phyloP scores from a whole-genome alignment of 2,888 invertebrate species.

The Drosophila lutescens region DNA sequence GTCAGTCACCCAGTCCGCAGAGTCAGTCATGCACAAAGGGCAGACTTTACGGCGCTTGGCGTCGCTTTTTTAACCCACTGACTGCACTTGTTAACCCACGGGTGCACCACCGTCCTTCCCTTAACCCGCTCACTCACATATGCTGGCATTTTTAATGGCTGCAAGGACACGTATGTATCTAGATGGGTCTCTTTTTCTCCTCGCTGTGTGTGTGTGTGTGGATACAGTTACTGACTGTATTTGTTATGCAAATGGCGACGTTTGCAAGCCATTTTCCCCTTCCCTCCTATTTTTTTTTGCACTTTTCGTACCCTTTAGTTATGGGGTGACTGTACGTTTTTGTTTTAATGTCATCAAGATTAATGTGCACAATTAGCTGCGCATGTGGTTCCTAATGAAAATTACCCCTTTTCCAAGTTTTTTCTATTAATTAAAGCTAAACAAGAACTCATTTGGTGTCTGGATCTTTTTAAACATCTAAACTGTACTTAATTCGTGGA shows the following conservation, averaged over 20 bases:
- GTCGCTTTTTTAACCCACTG: slow-evolving; percentile 48
- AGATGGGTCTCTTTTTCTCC: slow-evolving; percentile 24
- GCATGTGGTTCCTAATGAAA: not conserved
- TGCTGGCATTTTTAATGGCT: slow-evolving; percentile 74
- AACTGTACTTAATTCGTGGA: not conserved
- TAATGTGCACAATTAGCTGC: slow-evolving; percentile 1
- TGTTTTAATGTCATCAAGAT: slow-evolving; percentile 5
- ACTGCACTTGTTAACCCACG: slow-evolving; percentile 59
- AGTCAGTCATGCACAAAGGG: slow-evolving; percentile 42
- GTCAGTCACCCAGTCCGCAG: slow-evolving; percentile 27
- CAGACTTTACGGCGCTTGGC: slow-evolving; percentile 43
- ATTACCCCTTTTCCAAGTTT: not conserved
- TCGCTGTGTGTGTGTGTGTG: slow-evolving; percentile 28
- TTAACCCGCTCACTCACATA: slow-evolving; percentile 6
- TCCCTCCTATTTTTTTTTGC: not conserved
- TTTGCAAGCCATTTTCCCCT: slow-evolving; percentile 52
- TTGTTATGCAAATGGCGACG: slow-evolving; percentile 77
- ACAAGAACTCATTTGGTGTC: not conserved
- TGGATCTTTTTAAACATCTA: not conserved
- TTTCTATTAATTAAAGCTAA: not conserved
- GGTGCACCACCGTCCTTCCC: slow-evolving; percentile 16
- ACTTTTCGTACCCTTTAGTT: slow-evolving; percentile 31
- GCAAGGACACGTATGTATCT: slow-evolving; percentile 68
- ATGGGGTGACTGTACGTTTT: slow-evolving; percentile 6
- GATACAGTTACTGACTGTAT: slow-evolving; percentile 75